phyloP scores from a whole-genome alignment of 2,888 invertebrate species.

The Palloptera scutellata region DNA sequence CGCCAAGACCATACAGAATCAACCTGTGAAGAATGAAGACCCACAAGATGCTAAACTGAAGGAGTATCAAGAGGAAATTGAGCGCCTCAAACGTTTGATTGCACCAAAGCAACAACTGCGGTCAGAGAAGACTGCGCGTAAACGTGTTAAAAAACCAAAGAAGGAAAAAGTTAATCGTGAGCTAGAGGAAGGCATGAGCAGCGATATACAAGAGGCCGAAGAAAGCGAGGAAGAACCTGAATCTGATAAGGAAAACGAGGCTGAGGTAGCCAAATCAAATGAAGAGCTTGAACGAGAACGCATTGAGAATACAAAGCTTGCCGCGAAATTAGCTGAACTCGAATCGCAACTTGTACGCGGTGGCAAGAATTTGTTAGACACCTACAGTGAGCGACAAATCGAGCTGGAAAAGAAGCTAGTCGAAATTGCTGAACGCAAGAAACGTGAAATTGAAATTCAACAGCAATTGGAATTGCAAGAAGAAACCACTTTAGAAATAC shows the following conservation, averaged over 20 bases:
- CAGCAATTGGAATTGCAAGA: constrained; percentile 94
- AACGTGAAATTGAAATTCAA: constrained; percentile 83
- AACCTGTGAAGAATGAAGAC: constrained; percentile 98
- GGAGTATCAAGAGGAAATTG: constrained; percentile 95
- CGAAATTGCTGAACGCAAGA: constrained; percentile 86
- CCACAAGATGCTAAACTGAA: constrained; percentile 96
- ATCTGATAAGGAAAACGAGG: constrained; percentile 60
- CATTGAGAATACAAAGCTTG: constrained; percentile 77
- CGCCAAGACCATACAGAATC: constrained; percentile 98
- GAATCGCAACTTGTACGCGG: constrained; percentile 95
- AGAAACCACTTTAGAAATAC: constrained; percentile 88
- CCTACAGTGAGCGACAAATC: constrained; percentile 92
- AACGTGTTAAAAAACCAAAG: constrained; percentile 52
- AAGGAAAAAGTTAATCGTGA: constrained; percentile 52
- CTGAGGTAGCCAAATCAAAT: constrained; percentile 57
- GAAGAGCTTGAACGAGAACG: constrained; percentile 72
- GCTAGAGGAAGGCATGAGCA: constrained; percentile 32
- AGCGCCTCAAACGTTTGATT: constrained; percentile 69
- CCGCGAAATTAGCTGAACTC: constrained; percentile 80
- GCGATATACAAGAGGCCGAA: constrained; percentile 39
- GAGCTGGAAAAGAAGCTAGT: constrained; percentile 83
- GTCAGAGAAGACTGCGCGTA: constrained; percentile 46
- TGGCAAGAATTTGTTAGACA: constrained; percentile 93
- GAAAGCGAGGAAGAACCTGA: constrained; percentile 61
- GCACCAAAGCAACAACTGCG: constrained; percentile 64